Conservation (phyloP, 2,888 invertebrate genomes). For the Lissonota sp. region DNA sequence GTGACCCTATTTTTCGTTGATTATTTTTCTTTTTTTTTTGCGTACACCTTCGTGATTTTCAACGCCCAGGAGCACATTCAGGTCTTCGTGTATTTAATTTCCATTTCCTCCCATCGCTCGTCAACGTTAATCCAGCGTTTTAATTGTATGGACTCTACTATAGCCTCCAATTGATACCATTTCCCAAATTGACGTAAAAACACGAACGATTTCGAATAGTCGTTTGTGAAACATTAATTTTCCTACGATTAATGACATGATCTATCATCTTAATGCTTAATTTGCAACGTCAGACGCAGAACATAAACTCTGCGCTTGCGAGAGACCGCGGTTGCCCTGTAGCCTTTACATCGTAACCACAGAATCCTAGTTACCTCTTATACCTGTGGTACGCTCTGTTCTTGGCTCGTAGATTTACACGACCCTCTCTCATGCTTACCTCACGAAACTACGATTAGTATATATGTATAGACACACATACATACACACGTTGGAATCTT, state of each 20-base stretch:
- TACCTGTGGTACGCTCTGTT: slow-evolving; percentile 11
- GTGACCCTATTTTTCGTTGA: slow-evolving; percentile 2
- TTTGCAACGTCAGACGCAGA: slow-evolving; percentile 50
- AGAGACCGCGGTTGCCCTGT: background rate
- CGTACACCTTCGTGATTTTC: background rate
- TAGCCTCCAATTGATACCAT: too few species aligned
- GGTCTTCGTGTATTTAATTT: too few species aligned
- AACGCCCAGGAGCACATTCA: background rate
- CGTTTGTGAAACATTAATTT: too few species aligned
- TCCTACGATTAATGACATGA: background rate
- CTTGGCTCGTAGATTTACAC: slow-evolving; percentile 22
- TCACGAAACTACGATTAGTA: background rate
- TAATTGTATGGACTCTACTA: too few species aligned
- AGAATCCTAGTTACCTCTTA: slow-evolving; percentile 25
- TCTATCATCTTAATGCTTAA: background rate
- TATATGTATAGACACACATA: background rate
- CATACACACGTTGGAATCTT: background rate
- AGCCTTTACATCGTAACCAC: slow-evolving; percentile 46
- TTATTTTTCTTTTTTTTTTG: background rate
- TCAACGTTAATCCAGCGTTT: background rate
- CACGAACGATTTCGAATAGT: too few species aligned
- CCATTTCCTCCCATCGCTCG: background rate
- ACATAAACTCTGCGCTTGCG: slow-evolving; percentile 7
- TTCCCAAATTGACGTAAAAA: too few species aligned
- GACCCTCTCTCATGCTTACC: slow-evolving; percentile 3